A percentile compares a stretch with the other conserved stretches of the same genome.
Conservation (phyloP, 2,113 vertebrate species). For the Elanoides forficatus region DNA sequence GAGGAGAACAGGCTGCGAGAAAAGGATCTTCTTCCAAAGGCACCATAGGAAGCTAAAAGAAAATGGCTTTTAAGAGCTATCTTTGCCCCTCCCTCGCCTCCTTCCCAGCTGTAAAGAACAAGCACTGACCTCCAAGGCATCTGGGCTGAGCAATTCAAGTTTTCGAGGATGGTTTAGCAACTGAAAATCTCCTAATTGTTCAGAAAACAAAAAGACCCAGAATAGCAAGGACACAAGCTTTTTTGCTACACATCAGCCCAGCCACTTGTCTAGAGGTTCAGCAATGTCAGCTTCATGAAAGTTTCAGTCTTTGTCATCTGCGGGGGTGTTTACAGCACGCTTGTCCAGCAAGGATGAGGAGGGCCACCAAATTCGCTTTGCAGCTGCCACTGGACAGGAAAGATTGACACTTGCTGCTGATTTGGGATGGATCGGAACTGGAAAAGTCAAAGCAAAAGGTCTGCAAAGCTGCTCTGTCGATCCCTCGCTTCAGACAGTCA, state of each 20-base stretch:
- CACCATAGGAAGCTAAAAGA: neutral
- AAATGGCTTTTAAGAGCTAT: conserved; percentile 33
- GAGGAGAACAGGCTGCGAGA: neutral
- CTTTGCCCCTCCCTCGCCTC: neutral
- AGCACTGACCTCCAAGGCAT: conserved; percentile 10
- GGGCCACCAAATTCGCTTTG: neutral
- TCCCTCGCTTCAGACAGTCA: neutral
- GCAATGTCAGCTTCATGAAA: neutral
- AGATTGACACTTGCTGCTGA: neutral
- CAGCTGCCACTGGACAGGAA: neutral
- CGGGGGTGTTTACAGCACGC: neutral
- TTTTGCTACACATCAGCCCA: neutral
- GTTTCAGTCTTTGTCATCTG: neutral
- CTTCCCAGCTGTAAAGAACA: neutral
- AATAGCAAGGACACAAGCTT: neutral
- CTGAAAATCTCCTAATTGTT: conserved; percentile 32
- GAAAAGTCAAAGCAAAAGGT: neutral
- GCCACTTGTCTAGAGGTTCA: neutral
- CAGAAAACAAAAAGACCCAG: neutral
- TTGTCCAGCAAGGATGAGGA: neutral
- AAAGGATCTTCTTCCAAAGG: conserved; percentile 32
- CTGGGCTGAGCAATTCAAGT: neutral
- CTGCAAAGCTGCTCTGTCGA: neutral
- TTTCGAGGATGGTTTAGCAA: neutral
- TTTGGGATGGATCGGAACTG: neutral